Base-by-base conservation (phyloP, 64 coral and sea anemone species). In the Pocillopora damicornis region DNA sequence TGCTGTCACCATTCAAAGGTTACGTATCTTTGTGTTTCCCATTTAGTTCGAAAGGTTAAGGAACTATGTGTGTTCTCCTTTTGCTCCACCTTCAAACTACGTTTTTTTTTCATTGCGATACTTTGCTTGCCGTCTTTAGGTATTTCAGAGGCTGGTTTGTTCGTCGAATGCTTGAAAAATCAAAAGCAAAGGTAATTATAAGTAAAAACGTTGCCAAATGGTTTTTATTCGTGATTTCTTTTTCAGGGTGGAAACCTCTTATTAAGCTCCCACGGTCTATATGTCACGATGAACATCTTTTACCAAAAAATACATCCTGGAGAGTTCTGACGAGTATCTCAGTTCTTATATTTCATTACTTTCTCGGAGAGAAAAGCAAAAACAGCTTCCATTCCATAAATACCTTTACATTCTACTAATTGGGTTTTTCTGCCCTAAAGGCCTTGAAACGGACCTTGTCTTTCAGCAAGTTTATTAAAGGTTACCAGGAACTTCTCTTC, bases 71-170 rank as follows among this genome's bases (percentile, higher is more conserved):
- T 51, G 7, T 51, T 51, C 7, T 51, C 42, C 42, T 51, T 51
- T 51, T 51, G 42, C 42, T 51, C 2, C 7, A 51, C 42, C 42
- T 51, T 51, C 42, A 51, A 51, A 51, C 42, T 51, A 7, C 42
- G 42, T 7, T 51, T 51, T 51, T 51, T 51, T 51, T 51, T 51
- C 2, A 51, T 4, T 51, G 12, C 67, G 22, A 23, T 1, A n/a
- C 20, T 71, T 30, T 25, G 20, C 58, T 72, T 61, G 13, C 9
- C 62, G 20, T 83, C 5, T 86, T 7, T 35, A 99, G 97, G 67
- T 99, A 95, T 81, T 99, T 99, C 78, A 88, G 97, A 64, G 97
- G 97, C 60, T 99, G 97, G 97, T 99, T 99, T 98, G 97, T 99
- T 74, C 82, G 97, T 76, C 87, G 91, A 77, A 93, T 95, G 93